These are phyloP conservation scores for Glomeris maerens DNA, from an alignment of 1,140 invertebrate genomes.

Conservation along the genomic window DNA sequence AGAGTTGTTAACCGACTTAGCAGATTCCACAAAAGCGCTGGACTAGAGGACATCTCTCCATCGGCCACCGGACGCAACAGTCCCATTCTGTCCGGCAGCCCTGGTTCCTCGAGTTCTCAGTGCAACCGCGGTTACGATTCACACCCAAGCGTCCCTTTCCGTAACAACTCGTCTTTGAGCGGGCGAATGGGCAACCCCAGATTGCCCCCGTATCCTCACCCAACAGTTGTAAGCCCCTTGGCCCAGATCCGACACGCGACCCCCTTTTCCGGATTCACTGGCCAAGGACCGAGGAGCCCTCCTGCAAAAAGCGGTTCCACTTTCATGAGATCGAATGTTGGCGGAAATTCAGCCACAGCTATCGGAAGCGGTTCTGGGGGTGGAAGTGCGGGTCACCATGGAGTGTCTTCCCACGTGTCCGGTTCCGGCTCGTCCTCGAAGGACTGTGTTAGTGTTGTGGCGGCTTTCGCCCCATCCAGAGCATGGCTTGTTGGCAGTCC, in stretches of 20 bases:
- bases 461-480: conserved; percentile 57
- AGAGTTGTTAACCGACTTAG: conserved; percentile 88
- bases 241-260: conserved; percentile 68
- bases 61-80: conserved; percentile 52
- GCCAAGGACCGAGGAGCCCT: conserved; percentile 20
- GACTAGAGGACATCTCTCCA: conserved; percentile 47
- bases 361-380: too few species aligned
- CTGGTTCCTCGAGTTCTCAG: conserved; percentile 27
- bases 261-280: conserved; percentile 22
- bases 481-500: conserved; percentile 48
- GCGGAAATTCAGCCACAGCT: too few species aligned
- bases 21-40: conserved; percentile 88
- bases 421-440: not conserved
- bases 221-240: conserved; percentile 57
- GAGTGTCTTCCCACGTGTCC: too few species aligned
- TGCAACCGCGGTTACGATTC: conserved; percentile 20
- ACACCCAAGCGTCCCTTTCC: conserved; percentile 52
- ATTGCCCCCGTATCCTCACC: conserved; percentile 73
- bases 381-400: too few species aligned
- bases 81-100: conserved; percentile 48
- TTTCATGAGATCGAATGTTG: too few species aligned
- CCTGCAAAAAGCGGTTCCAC: conserved; percentile 14
- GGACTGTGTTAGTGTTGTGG: conserved; percentile 46
- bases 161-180: conserved; percentile 39
- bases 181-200: conserved; percentile 49